Conservation (phyloP, 2,113 vertebrate genomes). For the Heliornis fulica region DNA sequence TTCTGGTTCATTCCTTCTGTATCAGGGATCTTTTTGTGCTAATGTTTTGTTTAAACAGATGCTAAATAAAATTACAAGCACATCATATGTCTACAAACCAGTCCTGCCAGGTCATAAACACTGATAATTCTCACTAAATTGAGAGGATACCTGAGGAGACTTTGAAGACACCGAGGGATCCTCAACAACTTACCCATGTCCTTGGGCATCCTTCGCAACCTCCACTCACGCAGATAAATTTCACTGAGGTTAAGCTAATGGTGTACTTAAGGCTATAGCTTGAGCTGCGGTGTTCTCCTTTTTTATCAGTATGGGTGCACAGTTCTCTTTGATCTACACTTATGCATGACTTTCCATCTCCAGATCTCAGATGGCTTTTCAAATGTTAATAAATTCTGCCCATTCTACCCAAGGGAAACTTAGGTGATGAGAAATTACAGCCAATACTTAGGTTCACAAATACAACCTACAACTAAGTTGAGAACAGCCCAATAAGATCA, state of each 20-base stretch:
- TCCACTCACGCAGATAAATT: constrained; percentile 10
- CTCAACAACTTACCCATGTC: constrained; percentile 5
- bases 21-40: constrained; percentile 14
- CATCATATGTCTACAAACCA: background rate
- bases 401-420: constrained; percentile 22
- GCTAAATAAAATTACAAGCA: constrained; percentile 13
- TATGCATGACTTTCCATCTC: background rate
- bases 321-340: constrained; percentile 40
- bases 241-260: constrained; percentile 47
- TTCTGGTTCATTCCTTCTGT: constrained; percentile 11
- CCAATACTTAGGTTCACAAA: constrained; percentile 24
- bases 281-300: background rate
- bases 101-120: constrained; percentile 24
- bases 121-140: constrained; percentile 1
- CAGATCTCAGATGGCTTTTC: constrained; percentile 35
- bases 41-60: constrained; percentile 40
- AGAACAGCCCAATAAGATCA: background rate
- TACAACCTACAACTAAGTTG: background rate
- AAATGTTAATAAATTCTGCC: constrained; percentile 44
- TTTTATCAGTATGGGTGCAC: constrained; percentile 7
- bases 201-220: background rate
- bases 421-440: constrained; percentile 50
- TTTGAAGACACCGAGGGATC: constrained; percentile 36
- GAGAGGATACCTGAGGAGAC: background rate
- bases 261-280: constrained; percentile 13